A percentile compares a stretch with the other conserved stretches of the same genome.
These are phyloP conservation scores for Trypoxylus dichotomus DNA, from an alignment of 1,140 invertebrate species.

Conservation along the genomic window DNA sequence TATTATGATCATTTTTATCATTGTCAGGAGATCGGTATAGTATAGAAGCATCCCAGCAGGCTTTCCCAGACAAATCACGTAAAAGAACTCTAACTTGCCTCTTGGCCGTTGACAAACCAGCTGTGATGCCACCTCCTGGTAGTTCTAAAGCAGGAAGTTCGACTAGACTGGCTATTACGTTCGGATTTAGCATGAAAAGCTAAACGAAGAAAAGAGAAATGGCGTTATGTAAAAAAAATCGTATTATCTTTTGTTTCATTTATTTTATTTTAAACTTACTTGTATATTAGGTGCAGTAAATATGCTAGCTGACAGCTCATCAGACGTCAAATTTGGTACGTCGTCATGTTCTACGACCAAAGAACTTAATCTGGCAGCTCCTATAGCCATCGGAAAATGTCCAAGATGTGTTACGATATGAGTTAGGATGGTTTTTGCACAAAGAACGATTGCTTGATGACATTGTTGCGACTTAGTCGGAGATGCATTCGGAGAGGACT, in stretches of 20 bases:
- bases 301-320: slow-evolving; percentile 77
- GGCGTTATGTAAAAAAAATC: too few relatives aligned
- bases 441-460: slow-evolving; percentile 62
- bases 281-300: slow-evolving; percentile 85
- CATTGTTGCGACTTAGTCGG: slow-evolving; percentile 55
- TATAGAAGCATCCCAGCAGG: slow-evolving; percentile 93
- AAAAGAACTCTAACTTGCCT: slow-evolving; percentile 83
- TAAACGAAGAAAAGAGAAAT: slow-evolving; percentile 52
- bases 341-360: slow-evolving; percentile 92
- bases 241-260: not conserved
- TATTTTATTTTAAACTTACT: slow-evolving; percentile 47
- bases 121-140: slow-evolving; percentile 82
- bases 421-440: slow-evolving; percentile 71
- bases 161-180: slow-evolving; percentile 86
- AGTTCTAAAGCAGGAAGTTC: slow-evolving; percentile 86
- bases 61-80: slow-evolving; percentile 93
- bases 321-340: slow-evolving; percentile 70
- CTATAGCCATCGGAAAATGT: slow-evolving; percentile 88
- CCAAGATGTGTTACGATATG: slow-evolving; percentile 86
- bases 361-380: slow-evolving; percentile 80
- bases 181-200: slow-evolving; percentile 83
- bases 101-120: slow-evolving; percentile 65
- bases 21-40: slow-evolving; percentile 72
- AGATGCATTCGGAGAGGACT: slow-evolving; percentile 45
- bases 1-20: not conserved